A percentile compares a stretch with the other conserved stretches of the same genome.
These are phyloP conservation scores for Sturnus vulgaris DNA, from an alignment of 2,113 vertebrate genomes.

Conservation along the genomic window DNA sequence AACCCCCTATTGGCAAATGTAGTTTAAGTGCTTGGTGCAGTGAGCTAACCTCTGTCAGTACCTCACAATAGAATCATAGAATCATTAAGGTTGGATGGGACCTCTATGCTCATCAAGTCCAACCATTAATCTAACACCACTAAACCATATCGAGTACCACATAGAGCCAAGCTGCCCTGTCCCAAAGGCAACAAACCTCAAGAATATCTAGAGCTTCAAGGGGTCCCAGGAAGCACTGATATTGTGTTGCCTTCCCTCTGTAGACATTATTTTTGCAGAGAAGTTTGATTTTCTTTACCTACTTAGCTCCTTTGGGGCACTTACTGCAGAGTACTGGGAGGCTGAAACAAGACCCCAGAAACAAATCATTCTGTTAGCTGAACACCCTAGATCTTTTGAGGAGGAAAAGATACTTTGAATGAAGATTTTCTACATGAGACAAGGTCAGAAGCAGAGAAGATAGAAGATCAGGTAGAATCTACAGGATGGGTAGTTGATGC, in stretches of 20 bases:
- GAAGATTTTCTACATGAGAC: neutral
- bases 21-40: neutral
- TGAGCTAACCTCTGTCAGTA: neutral
- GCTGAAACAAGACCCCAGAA: neutral
- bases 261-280: neutral
- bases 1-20: neutral
- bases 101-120: neutral
- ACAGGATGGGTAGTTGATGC: neutral
- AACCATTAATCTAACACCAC: neutral
- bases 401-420: neutral
- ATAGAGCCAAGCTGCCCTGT: neutral
- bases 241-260: neutral
- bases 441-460: neutral
- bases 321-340: neutral
- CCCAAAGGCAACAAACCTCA: neutral
- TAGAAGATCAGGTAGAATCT: neutral
- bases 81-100: neutral
- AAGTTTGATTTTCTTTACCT: neutral
- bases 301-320: neutral
- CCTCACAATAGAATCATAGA: neutral
- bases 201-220: neutral
- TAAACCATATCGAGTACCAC: neutral
- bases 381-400: neutral
- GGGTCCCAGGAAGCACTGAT: neutral
- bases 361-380: neutral